A percentile compares a stretch with the other conserved stretches of the same genome.
These are phyloP conservation scores for Caranx ignobilis DNA, from an alignment of 2,113 vertebrate genomes.

Conservation along the genomic window DNA sequence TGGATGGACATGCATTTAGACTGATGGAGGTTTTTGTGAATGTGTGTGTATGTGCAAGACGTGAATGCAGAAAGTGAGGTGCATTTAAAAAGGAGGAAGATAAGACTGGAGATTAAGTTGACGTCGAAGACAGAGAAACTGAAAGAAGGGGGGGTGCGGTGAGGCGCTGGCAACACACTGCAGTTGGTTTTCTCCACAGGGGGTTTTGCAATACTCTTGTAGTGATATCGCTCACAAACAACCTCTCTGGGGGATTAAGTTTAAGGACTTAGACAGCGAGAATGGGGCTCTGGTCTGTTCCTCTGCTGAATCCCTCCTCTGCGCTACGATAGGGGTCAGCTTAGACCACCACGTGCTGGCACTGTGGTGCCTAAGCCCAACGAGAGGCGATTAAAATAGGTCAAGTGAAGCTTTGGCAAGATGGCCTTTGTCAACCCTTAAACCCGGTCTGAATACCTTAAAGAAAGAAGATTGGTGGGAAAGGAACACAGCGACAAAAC, in stretches of 20 bases:
- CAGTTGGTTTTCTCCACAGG: slow-evolving; percentile 56
- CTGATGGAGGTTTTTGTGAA: slow-evolving; percentile 20
- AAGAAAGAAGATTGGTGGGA: slow-evolving; percentile 63
- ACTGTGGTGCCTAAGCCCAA: slow-evolving; percentile 55
- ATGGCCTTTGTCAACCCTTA: slow-evolving; percentile 69
- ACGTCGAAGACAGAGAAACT: neutral
- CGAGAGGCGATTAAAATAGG: slow-evolving; percentile 79
- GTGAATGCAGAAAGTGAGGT: slow-evolving; percentile 11
- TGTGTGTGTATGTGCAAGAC: neutral
- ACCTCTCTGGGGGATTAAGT: slow-evolving; percentile 76
- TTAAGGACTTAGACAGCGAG: slow-evolving; percentile 68
- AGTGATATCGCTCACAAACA: slow-evolving; percentile 74
- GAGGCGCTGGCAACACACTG: slow-evolving; percentile 23
- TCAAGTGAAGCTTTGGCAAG: slow-evolving; percentile 79
- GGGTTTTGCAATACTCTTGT: slow-evolving; percentile 43
- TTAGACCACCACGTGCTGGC: slow-evolving; percentile 70
- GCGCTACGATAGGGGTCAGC: slow-evolving; percentile 72
- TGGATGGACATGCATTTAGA: slow-evolving; percentile 10
- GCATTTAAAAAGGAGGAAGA: slow-evolving; percentile 8
- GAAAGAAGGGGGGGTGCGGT: neutral
- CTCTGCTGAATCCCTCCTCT: slow-evolving; percentile 62
- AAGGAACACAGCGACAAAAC: slow-evolving; percentile 46
- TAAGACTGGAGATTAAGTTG: neutral
- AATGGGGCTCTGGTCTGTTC: slow-evolving; percentile 62
- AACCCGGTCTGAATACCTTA: slow-evolving; percentile 60